Conservation (phyloP, 2,797 vertebrate species). For the Corythornis leucogaster region DNA sequence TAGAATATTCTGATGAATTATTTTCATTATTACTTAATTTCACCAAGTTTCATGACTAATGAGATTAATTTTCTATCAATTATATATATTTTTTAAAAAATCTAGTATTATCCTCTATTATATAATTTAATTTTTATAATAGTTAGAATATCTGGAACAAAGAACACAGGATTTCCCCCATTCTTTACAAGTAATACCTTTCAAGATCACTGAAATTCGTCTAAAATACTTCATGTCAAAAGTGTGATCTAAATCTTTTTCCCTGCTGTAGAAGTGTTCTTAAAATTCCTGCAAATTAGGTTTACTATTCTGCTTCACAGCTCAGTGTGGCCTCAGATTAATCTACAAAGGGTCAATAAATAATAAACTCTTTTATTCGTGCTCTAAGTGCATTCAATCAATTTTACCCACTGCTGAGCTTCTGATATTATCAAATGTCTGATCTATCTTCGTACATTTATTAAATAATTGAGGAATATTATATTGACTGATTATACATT, state of each 20-base stretch:
- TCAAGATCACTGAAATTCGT: neutral
- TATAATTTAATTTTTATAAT: too few species aligned
- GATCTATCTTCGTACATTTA: constrained; percentile 57
- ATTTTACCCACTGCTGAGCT: constrained; percentile 66
- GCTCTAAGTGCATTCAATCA: constrained; percentile 61
- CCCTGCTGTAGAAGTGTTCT: neutral
- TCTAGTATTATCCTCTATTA: neutral
- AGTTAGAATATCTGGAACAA: neutral
- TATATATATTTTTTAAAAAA: neutral
- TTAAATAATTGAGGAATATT: constrained; percentile 67
- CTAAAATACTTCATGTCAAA: neutral
- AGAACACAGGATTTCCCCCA: rapidly evolving
- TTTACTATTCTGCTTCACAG: constrained; percentile 39
- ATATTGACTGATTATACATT: constrained; percentile 57
- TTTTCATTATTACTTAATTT: neutral
- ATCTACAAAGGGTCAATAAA: constrained; percentile 70
- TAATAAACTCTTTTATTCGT: constrained; percentile 70
- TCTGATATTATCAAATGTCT: constrained; percentile 61
- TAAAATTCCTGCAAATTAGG: constrained; percentile 43
- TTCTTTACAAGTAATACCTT: neutral
- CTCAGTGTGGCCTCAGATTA: constrained; percentile 54
- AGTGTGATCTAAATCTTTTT: neutral
- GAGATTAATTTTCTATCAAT: neutral
- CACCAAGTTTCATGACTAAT: neutral
- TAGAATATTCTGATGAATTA: neutral